These are phyloP conservation scores for Bradypodion pumilum DNA, from an alignment of 2,797 vertebrate genomes.

Conservation along the genomic window DNA sequence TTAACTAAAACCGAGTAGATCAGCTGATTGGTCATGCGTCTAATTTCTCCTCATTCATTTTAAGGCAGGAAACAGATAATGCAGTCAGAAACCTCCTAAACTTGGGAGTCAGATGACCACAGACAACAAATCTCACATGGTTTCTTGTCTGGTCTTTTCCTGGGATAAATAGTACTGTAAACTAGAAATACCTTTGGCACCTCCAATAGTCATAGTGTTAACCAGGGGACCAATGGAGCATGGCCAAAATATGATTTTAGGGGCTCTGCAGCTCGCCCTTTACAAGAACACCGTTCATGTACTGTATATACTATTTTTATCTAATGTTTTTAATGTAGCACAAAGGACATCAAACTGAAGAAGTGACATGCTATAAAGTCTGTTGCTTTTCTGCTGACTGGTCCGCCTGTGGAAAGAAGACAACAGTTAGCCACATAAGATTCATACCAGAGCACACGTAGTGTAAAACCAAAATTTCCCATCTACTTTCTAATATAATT, in stretches of 20 bases:
- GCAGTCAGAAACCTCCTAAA: not conserved
- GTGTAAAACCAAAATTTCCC: not conserved
- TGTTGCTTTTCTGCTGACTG: not conserved
- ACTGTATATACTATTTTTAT: no score
- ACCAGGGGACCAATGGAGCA: no score
- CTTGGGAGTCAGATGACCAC: not conserved
- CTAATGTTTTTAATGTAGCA: no score
- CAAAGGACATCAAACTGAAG: no score
- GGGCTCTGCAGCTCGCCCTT: no score
- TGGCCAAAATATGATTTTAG: no score
- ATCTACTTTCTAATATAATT: not conserved
- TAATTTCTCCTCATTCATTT: not conserved
- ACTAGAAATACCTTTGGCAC: no score
- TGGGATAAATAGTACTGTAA: no score
- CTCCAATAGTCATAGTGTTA: no score
- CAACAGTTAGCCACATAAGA: not conserved
- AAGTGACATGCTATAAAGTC: not conserved
- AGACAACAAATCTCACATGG: not conserved
- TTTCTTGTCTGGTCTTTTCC: not conserved
- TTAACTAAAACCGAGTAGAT: not conserved
- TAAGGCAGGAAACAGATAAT: not conserved
- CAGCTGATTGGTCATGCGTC: not conserved
- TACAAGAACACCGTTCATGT: no score
- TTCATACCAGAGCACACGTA: no score
- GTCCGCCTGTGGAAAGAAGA: not conserved